Evolutionary conservation across 2,888 invertebrate genomes (phyloP).

Genomic region (Drosophila leonis): DNA sequence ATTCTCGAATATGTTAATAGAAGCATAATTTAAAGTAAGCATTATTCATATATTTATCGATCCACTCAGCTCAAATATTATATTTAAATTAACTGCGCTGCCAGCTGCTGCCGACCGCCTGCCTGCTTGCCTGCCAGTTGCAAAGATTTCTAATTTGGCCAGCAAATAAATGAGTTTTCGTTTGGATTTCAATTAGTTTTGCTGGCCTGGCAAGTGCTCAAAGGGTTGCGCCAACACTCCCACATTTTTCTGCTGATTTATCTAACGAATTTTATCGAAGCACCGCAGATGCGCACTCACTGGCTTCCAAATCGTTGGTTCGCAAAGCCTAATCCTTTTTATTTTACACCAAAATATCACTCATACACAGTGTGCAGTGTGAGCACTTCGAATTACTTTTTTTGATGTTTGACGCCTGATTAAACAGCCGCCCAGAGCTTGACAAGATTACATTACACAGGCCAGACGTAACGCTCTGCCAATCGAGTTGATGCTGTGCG

Average conservation of each 20-base stretch:
- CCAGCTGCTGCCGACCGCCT: conserved; percentile 30
- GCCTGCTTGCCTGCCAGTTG: conserved; percentile 13
- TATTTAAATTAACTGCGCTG: conserved; percentile 50
- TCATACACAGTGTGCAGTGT: conserved; percentile 46
- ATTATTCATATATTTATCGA: conserved; percentile 53
- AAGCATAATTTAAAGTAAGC: conserved; percentile 43
- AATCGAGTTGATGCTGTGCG: conserved; percentile 46
- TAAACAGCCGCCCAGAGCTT: conserved; percentile 43
- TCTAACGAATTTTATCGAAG: conserved; percentile 50
- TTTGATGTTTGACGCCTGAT: conserved; percentile 69
- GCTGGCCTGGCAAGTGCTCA: conserved; percentile 23
- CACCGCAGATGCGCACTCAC: conserved; percentile 35
- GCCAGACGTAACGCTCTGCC: conserved; percentile 4
- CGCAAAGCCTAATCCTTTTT: conserved; percentile 21
- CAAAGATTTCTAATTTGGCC: conserved; percentile 27
- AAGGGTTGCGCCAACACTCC: conserved; percentile 11
- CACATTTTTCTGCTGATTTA: conserved; percentile 31
- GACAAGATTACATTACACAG: conserved; percentile 36
- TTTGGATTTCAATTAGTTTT: conserved; percentile 48
- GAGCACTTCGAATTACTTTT: conserved; percentile 47
- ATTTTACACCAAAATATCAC: conserved; percentile 31
- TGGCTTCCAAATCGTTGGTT: conserved; percentile 39
- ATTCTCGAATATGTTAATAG: conserved; percentile 6
- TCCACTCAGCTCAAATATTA: conserved; percentile 44
- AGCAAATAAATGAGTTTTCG: conserved; percentile 53